Percentiles rank a stretch among this genome's conserved stretches.
Evolutionary conservation across 2,888 invertebrate genomes (phyloP).

Genomic region (Ichneumoninae sp.): DNA sequence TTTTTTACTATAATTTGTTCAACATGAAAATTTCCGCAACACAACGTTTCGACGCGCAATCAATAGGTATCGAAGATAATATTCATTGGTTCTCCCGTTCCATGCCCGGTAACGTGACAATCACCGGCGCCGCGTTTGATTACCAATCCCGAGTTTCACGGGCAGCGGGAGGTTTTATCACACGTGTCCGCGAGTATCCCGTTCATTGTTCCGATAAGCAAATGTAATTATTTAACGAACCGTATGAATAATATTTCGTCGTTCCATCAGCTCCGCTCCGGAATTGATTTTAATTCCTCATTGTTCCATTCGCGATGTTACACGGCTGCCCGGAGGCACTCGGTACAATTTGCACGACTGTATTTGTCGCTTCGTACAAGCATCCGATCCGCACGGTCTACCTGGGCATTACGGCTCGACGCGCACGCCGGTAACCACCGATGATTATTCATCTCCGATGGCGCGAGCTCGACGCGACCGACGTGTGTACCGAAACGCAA

Average conservation of each 20-base stretch:
- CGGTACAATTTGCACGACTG: background rate
- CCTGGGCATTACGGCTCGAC: slow-evolving; percentile 9
- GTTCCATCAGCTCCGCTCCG: slow-evolving; percentile 4
- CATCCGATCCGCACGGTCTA: background rate
- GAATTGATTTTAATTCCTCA: slow-evolving; percentile 30
- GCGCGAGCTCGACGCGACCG: background rate
- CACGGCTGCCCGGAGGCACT: background rate
- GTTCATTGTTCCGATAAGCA: slow-evolving; percentile 25
- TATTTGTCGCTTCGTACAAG: background rate
- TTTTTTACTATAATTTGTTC: background rate
- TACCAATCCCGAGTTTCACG: slow-evolving; percentile 23
- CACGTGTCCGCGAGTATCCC: background rate
- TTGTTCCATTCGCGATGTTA: slow-evolving; percentile 23
- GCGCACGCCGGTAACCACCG: background rate
- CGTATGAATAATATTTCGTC: slow-evolving; percentile 44
- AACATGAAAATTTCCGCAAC: background rate
- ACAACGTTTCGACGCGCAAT: background rate
- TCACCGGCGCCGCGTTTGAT: slow-evolving; percentile 40
- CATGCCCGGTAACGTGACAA: slow-evolving; percentile 6
- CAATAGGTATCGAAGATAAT: slow-evolving; percentile 13
- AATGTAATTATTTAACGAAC: slow-evolving; percentile 53
- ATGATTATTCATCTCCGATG: slow-evolving; percentile 17
- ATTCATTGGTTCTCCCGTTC: slow-evolving; percentile 25
- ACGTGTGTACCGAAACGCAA: slow-evolving; percentile 1
- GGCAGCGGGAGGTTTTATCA: slow-evolving; percentile 5